Conservation (phyloP, 2,888 invertebrate species). For the Xestia xanthographa region DNA sequence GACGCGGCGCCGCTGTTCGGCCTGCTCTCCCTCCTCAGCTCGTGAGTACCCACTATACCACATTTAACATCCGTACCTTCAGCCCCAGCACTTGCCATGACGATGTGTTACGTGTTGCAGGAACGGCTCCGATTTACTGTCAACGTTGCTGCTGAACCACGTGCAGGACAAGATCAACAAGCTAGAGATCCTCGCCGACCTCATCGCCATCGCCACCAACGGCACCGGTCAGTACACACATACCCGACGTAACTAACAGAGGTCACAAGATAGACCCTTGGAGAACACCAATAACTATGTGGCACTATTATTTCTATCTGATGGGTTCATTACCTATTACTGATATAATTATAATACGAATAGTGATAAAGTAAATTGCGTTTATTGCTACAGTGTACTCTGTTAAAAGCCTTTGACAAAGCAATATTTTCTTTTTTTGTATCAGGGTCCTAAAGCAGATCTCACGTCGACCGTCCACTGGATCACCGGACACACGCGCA, state of each 20-base stretch:
- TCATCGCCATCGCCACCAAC: slow-evolving; percentile 11
- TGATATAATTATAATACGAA: neutral
- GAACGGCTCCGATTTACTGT: neutral
- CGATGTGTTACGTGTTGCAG: neutral
- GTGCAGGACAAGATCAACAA: slow-evolving; percentile 18
- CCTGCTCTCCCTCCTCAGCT: slow-evolving; percentile 36
- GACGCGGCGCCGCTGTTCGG: slow-evolving; percentile 31
- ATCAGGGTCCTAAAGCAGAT: neutral
- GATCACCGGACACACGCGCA: neutral
- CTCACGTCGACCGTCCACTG: neutral
- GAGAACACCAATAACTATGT: neutral
- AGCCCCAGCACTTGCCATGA: neutral
- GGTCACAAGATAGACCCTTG: neutral
- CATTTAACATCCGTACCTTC: neutral
- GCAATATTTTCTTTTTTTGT: neutral
- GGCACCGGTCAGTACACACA: slow-evolving; percentile 10
- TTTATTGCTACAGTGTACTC: neutral
- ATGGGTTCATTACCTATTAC: neutral
- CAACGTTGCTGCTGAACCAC: slow-evolving; percentile 25
- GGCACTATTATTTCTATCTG: neutral
- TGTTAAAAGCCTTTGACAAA: neutral
- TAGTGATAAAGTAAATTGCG: neutral
- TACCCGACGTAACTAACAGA: neutral
- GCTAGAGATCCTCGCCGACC: slow-evolving; percentile 18
- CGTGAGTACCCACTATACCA: slow-evolving; percentile 10